Conservation (phyloP, 2,888 invertebrate species). For the Catocala nupta region DNA sequence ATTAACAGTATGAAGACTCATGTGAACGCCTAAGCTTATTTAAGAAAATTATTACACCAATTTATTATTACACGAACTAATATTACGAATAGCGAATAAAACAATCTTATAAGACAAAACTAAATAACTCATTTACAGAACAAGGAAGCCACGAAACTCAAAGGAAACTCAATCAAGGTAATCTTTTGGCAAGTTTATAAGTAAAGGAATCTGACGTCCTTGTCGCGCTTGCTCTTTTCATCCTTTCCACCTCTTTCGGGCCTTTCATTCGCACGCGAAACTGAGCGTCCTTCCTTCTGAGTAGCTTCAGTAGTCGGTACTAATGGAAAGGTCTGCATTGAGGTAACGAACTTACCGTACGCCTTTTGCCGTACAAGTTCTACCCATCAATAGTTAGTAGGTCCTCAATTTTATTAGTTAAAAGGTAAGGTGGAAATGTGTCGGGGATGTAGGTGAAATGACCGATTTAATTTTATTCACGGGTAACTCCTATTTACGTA, state of each 20-base stretch:
- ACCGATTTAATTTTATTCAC: background rate
- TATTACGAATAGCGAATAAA: conserved; percentile 8
- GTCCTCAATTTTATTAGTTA: conserved; percentile 15
- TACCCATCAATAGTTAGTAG: conserved; percentile 30
- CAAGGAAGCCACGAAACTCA: conserved; percentile 11
- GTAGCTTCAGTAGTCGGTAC: background rate
- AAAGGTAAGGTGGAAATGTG: background rate
- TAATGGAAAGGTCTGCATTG: conserved; percentile 3
- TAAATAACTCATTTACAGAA: conserved; percentile 12
- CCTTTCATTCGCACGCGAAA: background rate
- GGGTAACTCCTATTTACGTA: too few species aligned
- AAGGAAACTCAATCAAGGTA: conserved; percentile 33
- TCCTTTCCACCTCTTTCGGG: background rate
- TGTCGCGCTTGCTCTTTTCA: conserved; percentile 7
- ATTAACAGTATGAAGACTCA: too few species aligned
- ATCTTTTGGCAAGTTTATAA: conserved; percentile 27
- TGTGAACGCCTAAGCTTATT: too few species aligned
- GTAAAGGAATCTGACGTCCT: conserved; percentile 21
- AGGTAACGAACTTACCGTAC: conserved; percentile 23
- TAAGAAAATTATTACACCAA: background rate
- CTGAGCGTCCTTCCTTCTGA: background rate
- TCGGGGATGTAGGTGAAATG: background rate
- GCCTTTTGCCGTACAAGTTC: conserved; percentile 21
- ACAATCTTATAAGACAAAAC: conserved; percentile 12
- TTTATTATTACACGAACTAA: conserved; percentile 7